A percentile compares a stretch with the other conserved stretches of the same genome.
Conservation (phyloP, 2,888 invertebrate species). For the Kuschelorhynchus macadamiae region DNA sequence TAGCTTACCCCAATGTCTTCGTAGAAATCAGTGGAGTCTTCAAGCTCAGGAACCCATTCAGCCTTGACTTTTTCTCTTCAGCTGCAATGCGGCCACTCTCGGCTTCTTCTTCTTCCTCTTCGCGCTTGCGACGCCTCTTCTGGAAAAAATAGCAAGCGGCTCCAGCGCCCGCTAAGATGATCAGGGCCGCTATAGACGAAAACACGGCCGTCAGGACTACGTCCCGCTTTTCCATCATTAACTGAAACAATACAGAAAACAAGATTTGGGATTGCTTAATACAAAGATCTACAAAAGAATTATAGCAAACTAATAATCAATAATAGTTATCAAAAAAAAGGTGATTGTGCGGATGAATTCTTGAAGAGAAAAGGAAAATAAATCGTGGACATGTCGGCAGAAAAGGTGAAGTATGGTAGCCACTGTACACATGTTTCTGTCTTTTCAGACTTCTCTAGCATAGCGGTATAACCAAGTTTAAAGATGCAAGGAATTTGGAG, state of each 20-base stretch:
- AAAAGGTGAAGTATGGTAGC: too few species aligned
- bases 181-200: conserved; percentile 75
- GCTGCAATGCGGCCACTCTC: conserved; percentile 68
- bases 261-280: too few species aligned
- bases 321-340: too few species aligned
- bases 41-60: conserved; percentile 79
- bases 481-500: too few species aligned
- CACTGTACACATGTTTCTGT: too few species aligned
- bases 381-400: too few species aligned
- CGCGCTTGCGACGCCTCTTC: conserved; percentile 71
- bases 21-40: conserved; percentile 83
- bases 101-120: conserved; percentile 69
- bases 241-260: conserved; percentile 66
- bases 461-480: too few species aligned
- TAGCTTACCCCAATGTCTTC: conserved; percentile 83
- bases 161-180: conserved; percentile 73
- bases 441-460: too few species aligned
- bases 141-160: conserved; percentile 72
- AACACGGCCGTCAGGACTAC: conserved; percentile 77
- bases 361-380: too few species aligned
- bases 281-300: too few species aligned
- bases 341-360: too few species aligned
- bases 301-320: too few species aligned
- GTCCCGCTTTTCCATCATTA: conserved; percentile 79
- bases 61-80: conserved; percentile 72